Evolutionary conservation across 2,888 invertebrate species (phyloP).

Genomic region (Phaonia tiefii): DNA sequence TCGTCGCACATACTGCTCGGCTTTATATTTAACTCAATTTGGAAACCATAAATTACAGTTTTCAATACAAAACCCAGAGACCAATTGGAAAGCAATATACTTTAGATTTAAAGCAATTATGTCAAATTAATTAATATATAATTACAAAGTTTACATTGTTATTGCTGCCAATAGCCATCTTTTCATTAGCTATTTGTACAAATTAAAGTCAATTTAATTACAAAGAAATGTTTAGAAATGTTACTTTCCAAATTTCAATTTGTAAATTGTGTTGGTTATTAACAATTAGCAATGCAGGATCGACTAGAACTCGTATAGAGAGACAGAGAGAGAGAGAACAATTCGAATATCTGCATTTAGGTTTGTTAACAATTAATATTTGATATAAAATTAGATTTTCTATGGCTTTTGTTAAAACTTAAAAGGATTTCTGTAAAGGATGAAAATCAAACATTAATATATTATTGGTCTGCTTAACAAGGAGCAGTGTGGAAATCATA

Average conservation of each 20-base stretch:
- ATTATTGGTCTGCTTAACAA: too few species aligned
- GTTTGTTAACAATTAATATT: constrained; percentile 32
- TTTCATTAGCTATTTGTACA: not conserved
- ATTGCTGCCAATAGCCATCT: not conserved
- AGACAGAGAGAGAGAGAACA: not conserved
- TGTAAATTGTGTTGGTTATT: constrained; percentile 25
- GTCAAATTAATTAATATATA: constrained; percentile 56
- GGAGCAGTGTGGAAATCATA: too few species aligned
- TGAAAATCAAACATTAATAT: too few species aligned
- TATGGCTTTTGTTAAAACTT: not conserved
- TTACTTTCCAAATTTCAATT: constrained; percentile 3
- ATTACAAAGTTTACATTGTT: constrained; percentile 48
- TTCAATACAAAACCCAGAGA: constrained; percentile 14
- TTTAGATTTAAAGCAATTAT: constrained; percentile 58
- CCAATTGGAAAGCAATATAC: constrained; percentile 34
- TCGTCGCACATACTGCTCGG: not conserved
- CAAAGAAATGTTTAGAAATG: constrained; percentile 10
- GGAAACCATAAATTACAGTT: constrained; percentile 51
- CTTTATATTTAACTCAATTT: constrained; percentile 30
- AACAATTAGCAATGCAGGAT: not conserved
- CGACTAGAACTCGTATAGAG: not conserved
- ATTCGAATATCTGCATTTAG: constrained; percentile 5
- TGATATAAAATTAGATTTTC: constrained; percentile 1
- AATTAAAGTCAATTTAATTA: constrained; percentile 47
- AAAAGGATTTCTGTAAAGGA: too few species aligned